Conservation (phyloP, 2,113 vertebrate species). For the Pycnonotus jocosus region DNA sequence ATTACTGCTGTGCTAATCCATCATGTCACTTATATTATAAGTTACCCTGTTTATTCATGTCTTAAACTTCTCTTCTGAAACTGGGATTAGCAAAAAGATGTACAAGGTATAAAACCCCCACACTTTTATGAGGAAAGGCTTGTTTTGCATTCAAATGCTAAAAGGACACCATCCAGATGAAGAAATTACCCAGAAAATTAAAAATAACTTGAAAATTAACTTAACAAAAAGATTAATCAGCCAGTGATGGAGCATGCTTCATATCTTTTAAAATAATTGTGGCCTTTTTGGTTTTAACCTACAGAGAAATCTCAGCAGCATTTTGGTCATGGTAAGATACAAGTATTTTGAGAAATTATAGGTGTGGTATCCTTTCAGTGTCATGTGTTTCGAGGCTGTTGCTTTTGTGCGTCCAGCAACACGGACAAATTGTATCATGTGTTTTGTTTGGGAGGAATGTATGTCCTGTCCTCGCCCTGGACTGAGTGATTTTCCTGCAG, state of each 20-base stretch:
- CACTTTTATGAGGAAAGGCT: not conserved
- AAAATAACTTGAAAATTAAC: not conserved
- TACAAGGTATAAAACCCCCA: not conserved
- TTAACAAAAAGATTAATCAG: not conserved
- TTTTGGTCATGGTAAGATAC: not conserved
- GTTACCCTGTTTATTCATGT: not conserved
- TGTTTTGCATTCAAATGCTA: not conserved
- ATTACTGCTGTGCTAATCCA: constrained; percentile 23
- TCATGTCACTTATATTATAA: not conserved
- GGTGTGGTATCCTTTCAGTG: not conserved
- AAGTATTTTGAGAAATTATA: not conserved
- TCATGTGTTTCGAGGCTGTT: not conserved
- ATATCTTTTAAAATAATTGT: not conserved
- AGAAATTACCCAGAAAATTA: not conserved
- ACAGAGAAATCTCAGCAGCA: not conserved
- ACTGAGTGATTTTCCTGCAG: not conserved
- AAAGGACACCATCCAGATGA: not conserved
- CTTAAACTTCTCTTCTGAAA: not conserved
- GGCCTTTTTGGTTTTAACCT: not conserved
- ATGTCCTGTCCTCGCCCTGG: not conserved
- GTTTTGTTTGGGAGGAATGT: not conserved
- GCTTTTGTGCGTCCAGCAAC: not conserved
- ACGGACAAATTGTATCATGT: not conserved
- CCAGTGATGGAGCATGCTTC: not conserved
- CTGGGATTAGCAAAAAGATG: not conserved